Base-by-base conservation (phyloP, 2,888 invertebrate genomes). In the Ptychoptera albimana region DNA sequence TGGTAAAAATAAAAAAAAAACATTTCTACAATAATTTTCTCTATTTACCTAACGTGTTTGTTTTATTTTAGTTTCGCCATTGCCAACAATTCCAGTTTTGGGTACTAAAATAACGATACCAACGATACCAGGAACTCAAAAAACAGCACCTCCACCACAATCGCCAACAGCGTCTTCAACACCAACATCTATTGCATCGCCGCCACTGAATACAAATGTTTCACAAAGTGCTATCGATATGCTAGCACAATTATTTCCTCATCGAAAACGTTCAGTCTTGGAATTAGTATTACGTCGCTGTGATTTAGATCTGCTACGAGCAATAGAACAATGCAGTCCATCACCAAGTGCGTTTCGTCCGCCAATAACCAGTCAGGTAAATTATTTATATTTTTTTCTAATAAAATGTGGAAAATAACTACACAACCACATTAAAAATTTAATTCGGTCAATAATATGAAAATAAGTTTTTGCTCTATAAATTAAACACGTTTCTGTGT, bases 211-310 rank as follows among this genome's bases (percentile, higher is more conserved):
- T 10, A 40, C 30, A 23, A 42, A 15, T 34, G 77, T 84, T 8
- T 81, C 82, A 46, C 76, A 79, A 14, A 79, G 79, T 42, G 80
- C 82, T 44, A 66, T 83, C 55, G 91, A 93, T 54, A 87, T 94
- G 70, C 68, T 96, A 37, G 75, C 82, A 10, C 79, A 87, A 52
- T 68, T 96, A 32, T 96, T 94, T 60, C 93, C 93, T 0, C 86
- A 85, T 54, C 83, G 89, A 55, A 88, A 89, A 60, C 71, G 83
- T 2, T 78, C 87, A 0, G 89, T 93, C 1, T 66, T 96, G 42
- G 91, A 94, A 59, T 67, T 93, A 51, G 88, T 93, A n/a, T 68
- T 94, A 38, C 83, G 89, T 51, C 77, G 91, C 32, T 93, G 93
- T 61, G 89, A 88, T 58, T 86, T 92, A 51, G 93, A 96, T 59